Percentiles rank a stretch among this genome's conserved stretches.
Conservation (phyloP, 2,113 vertebrate genomes). For the Argyrosomus japonicus region DNA sequence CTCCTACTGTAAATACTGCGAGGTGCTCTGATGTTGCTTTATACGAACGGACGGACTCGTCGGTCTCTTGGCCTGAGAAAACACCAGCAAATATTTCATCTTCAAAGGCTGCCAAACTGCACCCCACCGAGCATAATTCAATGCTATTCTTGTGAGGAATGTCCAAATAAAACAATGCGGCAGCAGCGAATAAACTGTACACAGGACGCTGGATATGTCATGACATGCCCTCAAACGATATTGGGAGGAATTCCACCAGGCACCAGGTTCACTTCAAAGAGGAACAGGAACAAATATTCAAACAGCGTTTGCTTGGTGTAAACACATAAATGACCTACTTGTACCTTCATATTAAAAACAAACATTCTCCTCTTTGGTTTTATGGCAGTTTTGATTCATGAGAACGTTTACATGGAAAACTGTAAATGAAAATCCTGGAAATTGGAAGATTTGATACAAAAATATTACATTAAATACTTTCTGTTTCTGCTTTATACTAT, state of each 20-base stretch:
- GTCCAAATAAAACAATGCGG: slow-evolving; percentile 81
- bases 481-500: too few relatives aligned
- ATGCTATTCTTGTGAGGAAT: slow-evolving; percentile 80
- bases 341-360: slow-evolving; percentile 30
- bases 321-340: slow-evolving; percentile 50
- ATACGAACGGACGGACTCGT: slow-evolving; percentile 30
- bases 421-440: neutral
- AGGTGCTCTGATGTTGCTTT: slow-evolving; percentile 13
- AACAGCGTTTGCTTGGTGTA: slow-evolving; percentile 31
- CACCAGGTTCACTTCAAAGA: slow-evolving; percentile 61
- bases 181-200: slow-evolving; percentile 70
- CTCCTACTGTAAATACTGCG: neutral
- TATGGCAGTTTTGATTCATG: neutral
- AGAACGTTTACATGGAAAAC: slow-evolving; percentile 14
- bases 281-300: slow-evolving; percentile 49
- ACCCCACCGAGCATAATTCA: slow-evolving; percentile 72
- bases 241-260: slow-evolving; percentile 62
- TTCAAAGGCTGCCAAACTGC: slow-evolving; percentile 74
- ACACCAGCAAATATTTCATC: slow-evolving; percentile 73
- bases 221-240: slow-evolving; percentile 57
- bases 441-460: too few relatives aligned
- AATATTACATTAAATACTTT: too few relatives aligned
- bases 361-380: neutral
- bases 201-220: slow-evolving; percentile 72
- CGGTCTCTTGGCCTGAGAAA: slow-evolving; percentile 66